These are phyloP conservation scores for Iselma pallidipennis DNA, from an alignment of 2,888 invertebrate genomes.

Conservation along the genomic window DNA sequence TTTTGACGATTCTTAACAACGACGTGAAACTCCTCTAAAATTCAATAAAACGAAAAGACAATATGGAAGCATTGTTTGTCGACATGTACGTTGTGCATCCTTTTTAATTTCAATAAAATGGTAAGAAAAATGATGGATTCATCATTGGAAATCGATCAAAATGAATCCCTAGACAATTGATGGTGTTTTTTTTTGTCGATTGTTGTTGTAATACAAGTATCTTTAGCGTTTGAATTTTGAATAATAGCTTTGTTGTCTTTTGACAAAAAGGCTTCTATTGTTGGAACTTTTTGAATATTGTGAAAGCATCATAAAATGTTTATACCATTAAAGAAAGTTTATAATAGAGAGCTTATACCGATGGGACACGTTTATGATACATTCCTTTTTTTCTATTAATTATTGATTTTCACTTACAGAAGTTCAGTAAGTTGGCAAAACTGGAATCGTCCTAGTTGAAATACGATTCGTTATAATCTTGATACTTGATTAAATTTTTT, in stretches of 20 bases:
- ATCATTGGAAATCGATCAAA: background rate
- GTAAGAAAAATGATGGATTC: background rate
- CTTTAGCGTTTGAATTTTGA: background rate
- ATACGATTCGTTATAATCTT: background rate
- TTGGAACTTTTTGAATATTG: background rate
- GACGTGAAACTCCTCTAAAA: conserved; percentile 5
- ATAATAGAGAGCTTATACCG: background rate
- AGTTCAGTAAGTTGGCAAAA: background rate
- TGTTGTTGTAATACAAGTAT: background rate
- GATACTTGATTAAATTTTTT: conserved; percentile 3
- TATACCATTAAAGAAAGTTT: background rate
- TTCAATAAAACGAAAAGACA: conserved; percentile 3
- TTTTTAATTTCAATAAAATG: background rate
- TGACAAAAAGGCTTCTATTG: background rate
- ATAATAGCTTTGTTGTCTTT: background rate
- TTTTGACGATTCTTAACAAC: conserved; percentile 14
- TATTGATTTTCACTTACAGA: background rate
- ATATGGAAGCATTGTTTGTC: conserved; percentile 5
- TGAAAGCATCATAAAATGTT: background rate
- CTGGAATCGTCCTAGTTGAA: background rate
- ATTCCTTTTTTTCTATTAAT: background rate
- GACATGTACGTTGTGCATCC: background rate
- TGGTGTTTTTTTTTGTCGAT: too few relatives aligned
- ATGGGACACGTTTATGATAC: background rate
- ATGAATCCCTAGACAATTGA: background rate